phyloP scores from a whole-genome alignment of 2,888 invertebrate species.

The Dicyrtomina minuta region DNA sequence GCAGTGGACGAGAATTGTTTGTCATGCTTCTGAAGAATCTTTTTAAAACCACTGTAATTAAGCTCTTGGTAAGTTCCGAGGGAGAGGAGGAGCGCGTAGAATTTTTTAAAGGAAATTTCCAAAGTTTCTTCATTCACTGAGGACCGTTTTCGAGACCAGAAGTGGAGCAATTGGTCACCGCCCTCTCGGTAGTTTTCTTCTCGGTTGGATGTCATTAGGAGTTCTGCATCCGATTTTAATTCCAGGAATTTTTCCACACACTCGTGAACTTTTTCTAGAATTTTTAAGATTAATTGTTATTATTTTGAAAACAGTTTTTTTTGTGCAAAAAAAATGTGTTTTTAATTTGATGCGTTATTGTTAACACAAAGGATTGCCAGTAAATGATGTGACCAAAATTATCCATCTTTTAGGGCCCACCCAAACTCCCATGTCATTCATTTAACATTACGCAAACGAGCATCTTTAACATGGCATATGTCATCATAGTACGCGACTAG shows the following conservation, averaged over 20 bases:
- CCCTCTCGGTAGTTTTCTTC: not conserved
- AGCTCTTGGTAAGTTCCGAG: constrained; percentile 9
- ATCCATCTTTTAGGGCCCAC: no score
- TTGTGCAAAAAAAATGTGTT: not conserved
- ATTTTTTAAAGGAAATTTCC: not conserved
- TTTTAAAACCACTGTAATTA: constrained; percentile 18
- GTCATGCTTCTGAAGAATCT: constrained; percentile 26
- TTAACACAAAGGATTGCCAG: no score
- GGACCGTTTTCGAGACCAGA: no score
- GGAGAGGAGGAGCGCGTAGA: constrained; percentile 1
- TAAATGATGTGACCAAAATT: no score
- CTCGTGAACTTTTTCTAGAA: not conserved
- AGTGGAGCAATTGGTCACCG: no score
- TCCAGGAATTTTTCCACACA: not conserved
- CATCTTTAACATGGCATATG: no score
- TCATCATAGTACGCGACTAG: no score
- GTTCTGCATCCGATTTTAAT: constrained; percentile 1
- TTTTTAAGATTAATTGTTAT: not conserved
- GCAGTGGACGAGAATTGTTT: not conserved
- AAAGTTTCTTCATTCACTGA: not conserved
- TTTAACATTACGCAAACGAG: no score
- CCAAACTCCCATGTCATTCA: no score
- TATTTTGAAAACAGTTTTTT: not conserved
- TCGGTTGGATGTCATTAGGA: not conserved
- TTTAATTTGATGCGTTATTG: no score